phyloP scores from a whole-genome alignment of 2,797 vertebrate genomes.

The Pantherophis vulpinus region DNA sequence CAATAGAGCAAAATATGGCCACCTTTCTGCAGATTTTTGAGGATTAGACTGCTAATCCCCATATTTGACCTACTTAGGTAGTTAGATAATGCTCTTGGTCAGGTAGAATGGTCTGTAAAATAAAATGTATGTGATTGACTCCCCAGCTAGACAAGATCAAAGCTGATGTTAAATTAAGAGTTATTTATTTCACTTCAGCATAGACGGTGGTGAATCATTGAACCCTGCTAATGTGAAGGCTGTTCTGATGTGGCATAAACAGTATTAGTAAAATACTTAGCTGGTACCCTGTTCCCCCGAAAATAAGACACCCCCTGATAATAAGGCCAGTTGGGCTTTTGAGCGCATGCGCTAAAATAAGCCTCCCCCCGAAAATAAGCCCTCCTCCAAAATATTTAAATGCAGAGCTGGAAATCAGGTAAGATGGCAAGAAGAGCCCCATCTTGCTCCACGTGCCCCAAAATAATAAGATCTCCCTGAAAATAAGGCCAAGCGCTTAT shows the following conservation, averaged over 20 bases:
- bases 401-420: no score
- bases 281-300: no score
- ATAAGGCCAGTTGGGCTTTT: no score
- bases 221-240: neutral
- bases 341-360: no score
- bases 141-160: neutral
- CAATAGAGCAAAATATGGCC: neutral
- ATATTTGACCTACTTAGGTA: neutral
- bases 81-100: neutral
- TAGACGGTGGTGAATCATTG: neutral
- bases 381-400: no score
- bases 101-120: neutral
- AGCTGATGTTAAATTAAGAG: neutral
- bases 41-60: neutral
- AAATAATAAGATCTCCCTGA: no score
- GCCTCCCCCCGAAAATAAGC: no score
- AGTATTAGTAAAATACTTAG: neutral
- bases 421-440: no score
- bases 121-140: neutral
- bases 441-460: no score
- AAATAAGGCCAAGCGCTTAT: no score
- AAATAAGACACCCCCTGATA: no score
- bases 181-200: neutral
- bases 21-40: neutral
- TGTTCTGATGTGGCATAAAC: neutral